Conservation (phyloP, 2,797 vertebrate genomes). For the Falco columbarius region DNA sequence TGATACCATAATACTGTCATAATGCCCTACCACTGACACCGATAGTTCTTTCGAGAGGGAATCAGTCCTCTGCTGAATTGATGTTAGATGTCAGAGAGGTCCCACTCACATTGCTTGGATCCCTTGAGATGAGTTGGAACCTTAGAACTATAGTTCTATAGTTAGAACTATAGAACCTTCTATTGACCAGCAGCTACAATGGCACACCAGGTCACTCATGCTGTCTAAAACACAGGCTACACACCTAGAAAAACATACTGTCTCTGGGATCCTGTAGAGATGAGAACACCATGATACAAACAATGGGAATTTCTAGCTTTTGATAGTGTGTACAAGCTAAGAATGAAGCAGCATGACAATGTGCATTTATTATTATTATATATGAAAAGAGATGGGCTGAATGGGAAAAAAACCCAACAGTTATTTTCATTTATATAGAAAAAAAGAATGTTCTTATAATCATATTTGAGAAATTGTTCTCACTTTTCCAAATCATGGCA, state of each 20-base stretch:
- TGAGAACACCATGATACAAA: not conserved
- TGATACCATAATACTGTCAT: not conserved
- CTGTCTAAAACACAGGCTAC: not conserved
- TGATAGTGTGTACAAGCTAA: not conserved
- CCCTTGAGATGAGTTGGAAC: not conserved
- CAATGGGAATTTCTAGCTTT: not conserved
- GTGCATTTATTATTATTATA: not conserved
- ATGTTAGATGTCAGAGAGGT: not conserved
- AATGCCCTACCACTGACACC: not conserved
- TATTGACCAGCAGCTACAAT: not conserved
- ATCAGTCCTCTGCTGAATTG: not conserved
- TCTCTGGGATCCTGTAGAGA: not conserved
- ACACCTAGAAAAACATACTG: not conserved
- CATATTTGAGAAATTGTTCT: not conserved
- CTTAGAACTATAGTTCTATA: too few species aligned
- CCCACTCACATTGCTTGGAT: not conserved
- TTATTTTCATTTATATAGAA: not conserved
- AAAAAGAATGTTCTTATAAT: not conserved
- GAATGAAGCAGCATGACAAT: not conserved
- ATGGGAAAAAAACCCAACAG: not conserved
- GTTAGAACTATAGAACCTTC: not conserved
- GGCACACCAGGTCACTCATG: not conserved
- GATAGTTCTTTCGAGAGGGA: not conserved
- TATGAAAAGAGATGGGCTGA: not conserved
- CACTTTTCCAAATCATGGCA: not conserved